phyloP scores from a whole-genome alignment of 64 coral and sea anemone genomes.

The Anthopleura sola region DNA sequence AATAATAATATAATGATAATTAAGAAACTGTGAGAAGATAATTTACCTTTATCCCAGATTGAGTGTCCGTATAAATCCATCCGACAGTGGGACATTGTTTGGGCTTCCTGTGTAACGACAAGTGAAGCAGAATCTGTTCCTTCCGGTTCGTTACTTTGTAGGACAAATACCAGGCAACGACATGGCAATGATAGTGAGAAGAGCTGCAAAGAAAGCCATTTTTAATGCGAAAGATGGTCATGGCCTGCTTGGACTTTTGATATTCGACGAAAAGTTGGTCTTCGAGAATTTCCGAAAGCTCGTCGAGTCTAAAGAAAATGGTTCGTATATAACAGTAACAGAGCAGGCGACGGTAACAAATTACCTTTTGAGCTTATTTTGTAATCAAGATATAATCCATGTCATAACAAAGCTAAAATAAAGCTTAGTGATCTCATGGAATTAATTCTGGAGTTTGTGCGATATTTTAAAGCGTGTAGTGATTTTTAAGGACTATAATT shows the following conservation, averaged over 20 bases:
- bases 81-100: no score
- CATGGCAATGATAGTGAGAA: conserved; percentile 71
- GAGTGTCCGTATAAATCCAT: no score
- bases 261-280: conserved; percentile 82
- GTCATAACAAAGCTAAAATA: not conserved
- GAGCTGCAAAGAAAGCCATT: conserved; percentile 69
- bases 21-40: no score
- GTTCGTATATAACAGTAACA: conserved; percentile 52
- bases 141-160: not conserved
- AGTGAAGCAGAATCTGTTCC: not conserved
- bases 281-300: conserved; percentile 71
- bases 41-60: no score
- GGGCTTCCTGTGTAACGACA: no score
- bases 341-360: no score
- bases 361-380: not conserved
- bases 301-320: conserved; percentile 43
- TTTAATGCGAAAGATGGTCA: conserved; percentile 68
- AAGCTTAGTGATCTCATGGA: no score
- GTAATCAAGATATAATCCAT: not conserved
- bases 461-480: no score
- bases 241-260: conserved; percentile 61
- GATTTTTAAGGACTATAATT: no score
- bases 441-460: no score
- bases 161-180: not conserved
- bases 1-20: no score